Conservation (phyloP, 2,113 vertebrate genomes). For the Suncus etruscus region DNA sequence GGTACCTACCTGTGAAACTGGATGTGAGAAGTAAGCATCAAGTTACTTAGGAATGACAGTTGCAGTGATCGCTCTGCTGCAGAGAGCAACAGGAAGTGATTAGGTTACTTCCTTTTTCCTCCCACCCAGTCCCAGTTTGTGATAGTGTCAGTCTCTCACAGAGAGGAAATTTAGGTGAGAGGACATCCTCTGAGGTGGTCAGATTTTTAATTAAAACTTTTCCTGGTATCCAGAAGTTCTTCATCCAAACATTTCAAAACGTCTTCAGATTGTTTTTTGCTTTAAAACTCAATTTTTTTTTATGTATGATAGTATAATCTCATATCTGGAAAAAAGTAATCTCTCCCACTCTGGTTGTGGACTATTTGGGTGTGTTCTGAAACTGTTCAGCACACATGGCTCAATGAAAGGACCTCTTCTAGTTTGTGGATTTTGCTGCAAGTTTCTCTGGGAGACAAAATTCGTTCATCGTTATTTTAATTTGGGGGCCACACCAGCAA, state of each 20-base stretch:
- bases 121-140: background rate
- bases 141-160: constrained; percentile 11
- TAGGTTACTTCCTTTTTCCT: background rate
- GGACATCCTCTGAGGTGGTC: background rate
- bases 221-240: constrained; percentile 9
- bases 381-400: background rate
- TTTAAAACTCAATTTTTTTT: background rate
- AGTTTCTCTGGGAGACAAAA: background rate
- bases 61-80: fast-evolving
- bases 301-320: background rate
- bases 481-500: too few relatives aligned
- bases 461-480: too few relatives aligned
- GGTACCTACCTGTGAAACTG: background rate
- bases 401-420: background rate
- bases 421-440: background rate
- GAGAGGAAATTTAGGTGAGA: constrained; percentile 1
- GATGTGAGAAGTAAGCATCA: background rate
- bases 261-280: background rate
- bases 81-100: background rate
- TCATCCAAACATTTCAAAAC: background rate
- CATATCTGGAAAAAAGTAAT: background rate
- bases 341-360: background rate
- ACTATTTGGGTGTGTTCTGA: background rate
- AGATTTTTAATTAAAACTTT: background rate
- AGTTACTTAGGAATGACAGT: background rate